These are phyloP conservation scores for Meta bourneti DNA, from an alignment of 2,888 invertebrate genomes.

Conservation along the genomic window DNA sequence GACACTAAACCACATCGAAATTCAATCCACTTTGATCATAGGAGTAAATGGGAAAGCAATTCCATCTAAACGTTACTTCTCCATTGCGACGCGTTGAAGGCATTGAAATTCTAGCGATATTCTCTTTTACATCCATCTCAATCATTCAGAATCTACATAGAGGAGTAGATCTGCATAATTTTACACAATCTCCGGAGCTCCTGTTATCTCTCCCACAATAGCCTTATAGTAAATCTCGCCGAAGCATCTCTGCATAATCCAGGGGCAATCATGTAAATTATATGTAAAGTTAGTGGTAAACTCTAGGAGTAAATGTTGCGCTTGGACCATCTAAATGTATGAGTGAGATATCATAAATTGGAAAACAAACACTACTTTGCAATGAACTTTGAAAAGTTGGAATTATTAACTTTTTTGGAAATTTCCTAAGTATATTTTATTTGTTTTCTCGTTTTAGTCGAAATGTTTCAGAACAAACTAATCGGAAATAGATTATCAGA, in stretches of 20 bases:
- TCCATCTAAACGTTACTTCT: not conserved
- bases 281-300: not conserved
- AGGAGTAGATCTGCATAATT: not conserved
- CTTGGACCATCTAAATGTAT: not conserved
- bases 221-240: not conserved
- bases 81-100: not conserved
- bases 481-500: too few species aligned
- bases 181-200: not conserved
- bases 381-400: too few species aligned
- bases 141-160: not conserved
- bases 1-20: not conserved
- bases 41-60: not conserved
- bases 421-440: too few species aligned
- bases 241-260: not conserved
- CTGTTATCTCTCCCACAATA: not conserved
- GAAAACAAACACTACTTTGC: too few species aligned
- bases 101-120: not conserved
- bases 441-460: too few species aligned
- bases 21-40: not conserved
- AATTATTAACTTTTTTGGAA: too few species aligned
- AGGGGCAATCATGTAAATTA: not conserved
- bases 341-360: too few species aligned
- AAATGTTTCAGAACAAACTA: too few species aligned
- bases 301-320: not conserved
- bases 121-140: slow-evolving; percentile 1